Evolutionary conservation across 2,113 vertebrate species (phyloP).

Genomic region (Cheilinus undulatus): DNA sequence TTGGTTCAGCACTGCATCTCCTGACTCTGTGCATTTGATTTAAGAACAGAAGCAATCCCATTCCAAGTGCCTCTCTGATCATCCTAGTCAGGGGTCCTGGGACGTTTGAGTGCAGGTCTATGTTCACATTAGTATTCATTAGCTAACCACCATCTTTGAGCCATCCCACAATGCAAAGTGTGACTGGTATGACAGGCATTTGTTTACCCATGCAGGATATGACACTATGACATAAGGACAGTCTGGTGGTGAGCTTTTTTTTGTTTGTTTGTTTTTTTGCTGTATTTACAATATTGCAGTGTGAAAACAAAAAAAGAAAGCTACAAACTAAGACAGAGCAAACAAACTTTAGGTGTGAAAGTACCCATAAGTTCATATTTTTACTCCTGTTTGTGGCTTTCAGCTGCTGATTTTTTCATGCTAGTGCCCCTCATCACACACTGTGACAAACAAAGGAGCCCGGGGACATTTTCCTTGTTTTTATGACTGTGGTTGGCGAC

Average conservation of each 20-base stretch:
- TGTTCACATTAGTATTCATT: constrained; percentile 17
- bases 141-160: too few relatives aligned
- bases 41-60: constrained; percentile 27
- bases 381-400: background rate
- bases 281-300: too few relatives aligned
- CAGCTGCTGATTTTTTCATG: constrained; percentile 2
- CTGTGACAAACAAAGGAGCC: constrained; percentile 53
- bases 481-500: constrained; percentile 47
- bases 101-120: constrained; percentile 6
- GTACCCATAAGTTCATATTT: too few relatives aligned
- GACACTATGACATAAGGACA: too few relatives aligned
- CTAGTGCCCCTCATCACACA: constrained; percentile 7
- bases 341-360: too few relatives aligned
- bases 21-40: constrained; percentile 42
- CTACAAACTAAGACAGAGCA: too few relatives aligned
- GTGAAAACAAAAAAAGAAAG: too few relatives aligned
- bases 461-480: constrained; percentile 49
- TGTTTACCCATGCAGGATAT: too few relatives aligned
- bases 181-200: too few relatives aligned
- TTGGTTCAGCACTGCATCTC: constrained; percentile 19
- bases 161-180: too few relatives aligned
- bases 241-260: too few relatives aligned
- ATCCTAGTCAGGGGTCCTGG: constrained; percentile 34
- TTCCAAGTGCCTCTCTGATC: constrained; percentile 34
- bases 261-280: too few relatives aligned